Evolutionary conservation across 2,797 vertebrate genomes (phyloP).

Genomic region (Chaenodraco wilsoni): DNA sequence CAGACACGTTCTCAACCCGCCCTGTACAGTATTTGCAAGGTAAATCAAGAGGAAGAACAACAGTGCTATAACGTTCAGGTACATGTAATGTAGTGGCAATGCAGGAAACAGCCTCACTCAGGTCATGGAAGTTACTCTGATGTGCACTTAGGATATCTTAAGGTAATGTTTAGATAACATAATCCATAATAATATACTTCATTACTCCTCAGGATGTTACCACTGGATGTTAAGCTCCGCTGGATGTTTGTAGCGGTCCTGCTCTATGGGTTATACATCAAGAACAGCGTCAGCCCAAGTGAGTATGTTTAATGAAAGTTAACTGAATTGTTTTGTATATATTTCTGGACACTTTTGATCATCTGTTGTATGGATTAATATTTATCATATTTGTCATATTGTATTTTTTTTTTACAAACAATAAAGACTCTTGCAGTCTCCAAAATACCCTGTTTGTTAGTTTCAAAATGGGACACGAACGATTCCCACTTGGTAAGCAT

Average conservation of each 20-base stretch:
- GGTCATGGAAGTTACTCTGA: neutral
- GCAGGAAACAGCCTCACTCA: neutral
- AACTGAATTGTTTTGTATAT: neutral
- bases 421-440: fast-evolving
- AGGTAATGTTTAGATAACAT: neutral
- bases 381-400: neutral
- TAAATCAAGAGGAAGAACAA: constrained; percentile 36
- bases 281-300: neutral
- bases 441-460: constrained; percentile 15
- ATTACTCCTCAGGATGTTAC: constrained; percentile 18
- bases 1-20: neutral
- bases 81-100: neutral
- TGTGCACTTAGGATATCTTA: neutral
- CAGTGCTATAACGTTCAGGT: neutral
- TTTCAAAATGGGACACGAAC: fast-evolving
- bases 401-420: neutral
- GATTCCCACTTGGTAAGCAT: constrained; percentile 8
- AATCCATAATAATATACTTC: neutral
- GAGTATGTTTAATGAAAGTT: neutral
- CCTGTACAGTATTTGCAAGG: constrained; percentile 50
- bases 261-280: constrained; percentile 22
- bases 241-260: constrained; percentile 24
- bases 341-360: neutral
- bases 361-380: neutral
- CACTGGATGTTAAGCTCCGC: neutral